These are phyloP conservation scores for Semnornis frantzii DNA, from an alignment of 2,113 vertebrate species.

Conservation along the genomic window DNA sequence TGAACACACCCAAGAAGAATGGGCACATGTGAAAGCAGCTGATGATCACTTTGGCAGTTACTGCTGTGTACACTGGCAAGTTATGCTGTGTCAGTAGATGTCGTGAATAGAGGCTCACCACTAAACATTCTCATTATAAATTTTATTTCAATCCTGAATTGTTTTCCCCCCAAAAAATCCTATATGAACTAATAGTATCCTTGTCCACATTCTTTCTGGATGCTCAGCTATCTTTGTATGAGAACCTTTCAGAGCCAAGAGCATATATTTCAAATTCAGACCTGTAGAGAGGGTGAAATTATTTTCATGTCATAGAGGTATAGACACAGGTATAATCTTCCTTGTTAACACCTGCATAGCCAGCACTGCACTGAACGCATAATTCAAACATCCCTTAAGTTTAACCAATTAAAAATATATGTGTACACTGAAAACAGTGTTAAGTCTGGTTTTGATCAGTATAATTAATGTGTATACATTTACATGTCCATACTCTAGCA, in stretches of 20 bases:
- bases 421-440: background rate
- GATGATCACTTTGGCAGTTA: background rate
- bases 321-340: background rate
- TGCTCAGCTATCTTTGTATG: background rate
- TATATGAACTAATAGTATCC: background rate
- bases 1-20: background rate
- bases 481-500: background rate
- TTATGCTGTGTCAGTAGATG: background rate
- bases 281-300: background rate
- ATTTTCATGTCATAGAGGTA: background rate
- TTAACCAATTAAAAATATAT: background rate
- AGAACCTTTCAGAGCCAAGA: background rate
- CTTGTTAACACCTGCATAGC: background rate
- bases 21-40: background rate
- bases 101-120: background rate
- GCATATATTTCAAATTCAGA: background rate
- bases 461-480: background rate
- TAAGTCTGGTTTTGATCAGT: background rate
- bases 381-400: background rate
- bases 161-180: fast-evolving
- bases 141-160: background rate
- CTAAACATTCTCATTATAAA: background rate
- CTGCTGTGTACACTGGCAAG: background rate
- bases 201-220: background rate
- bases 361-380: background rate